These are phyloP conservation scores for Nasonia giraulti DNA, from an alignment of 1,140 invertebrate genomes.

Conservation along the genomic window DNA sequence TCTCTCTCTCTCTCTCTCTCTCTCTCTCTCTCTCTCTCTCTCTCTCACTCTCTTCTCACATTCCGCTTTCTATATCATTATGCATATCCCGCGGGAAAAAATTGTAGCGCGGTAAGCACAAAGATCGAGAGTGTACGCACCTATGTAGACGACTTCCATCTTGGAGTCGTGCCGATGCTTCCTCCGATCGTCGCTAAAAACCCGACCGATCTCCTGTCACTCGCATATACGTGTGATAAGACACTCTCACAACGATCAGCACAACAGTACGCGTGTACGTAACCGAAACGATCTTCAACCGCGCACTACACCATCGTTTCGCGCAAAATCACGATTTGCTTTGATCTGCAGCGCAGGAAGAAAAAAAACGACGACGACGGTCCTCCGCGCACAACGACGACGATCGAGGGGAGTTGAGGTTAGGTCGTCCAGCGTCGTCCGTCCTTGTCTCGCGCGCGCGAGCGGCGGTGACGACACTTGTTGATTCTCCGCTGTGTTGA, in stretches of 20 bases:
- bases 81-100: not conserved
- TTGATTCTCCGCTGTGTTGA: conserved; percentile 59
- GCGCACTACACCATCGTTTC: not conserved
- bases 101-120: not conserved
- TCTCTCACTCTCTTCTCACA: not conserved
- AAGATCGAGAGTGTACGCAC: conserved; percentile 53
- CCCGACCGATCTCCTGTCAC: not conserved
- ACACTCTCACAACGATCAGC: not conserved
- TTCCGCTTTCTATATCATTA: not conserved
- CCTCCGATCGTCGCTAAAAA: not conserved
- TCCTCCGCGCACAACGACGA: not conserved
- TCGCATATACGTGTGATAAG: not conserved
- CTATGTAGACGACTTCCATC: conserved; percentile 70
- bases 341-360: not conserved
- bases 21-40: not conserved
- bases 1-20: not conserved
- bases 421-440: conserved; percentile 28
- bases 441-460: conserved; percentile 6
- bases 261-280: not conserved
- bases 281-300: not conserved
- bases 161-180: conserved; percentile 51
- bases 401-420: conserved; percentile 28
- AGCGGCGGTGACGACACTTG: conserved; percentile 57
- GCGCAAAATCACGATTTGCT: not conserved
- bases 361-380: not conserved